Conservation (phyloP, 2,113 vertebrate species). For the Clarias batrachus region DNA sequence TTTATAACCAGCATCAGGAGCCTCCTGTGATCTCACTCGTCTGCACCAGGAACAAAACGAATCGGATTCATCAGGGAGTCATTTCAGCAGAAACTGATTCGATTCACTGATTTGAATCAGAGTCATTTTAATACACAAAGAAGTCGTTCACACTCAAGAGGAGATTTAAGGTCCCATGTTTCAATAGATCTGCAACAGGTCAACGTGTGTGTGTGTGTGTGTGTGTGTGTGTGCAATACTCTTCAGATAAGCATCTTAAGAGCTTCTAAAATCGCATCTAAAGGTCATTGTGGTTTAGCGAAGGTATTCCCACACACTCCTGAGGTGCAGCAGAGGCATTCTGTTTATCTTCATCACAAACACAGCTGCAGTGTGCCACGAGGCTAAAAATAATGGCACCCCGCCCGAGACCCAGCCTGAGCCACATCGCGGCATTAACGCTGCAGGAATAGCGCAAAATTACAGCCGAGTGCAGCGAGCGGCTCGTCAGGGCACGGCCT, state of each 20-base stretch:
- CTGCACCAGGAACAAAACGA: too few relatives aligned
- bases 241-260: too few relatives aligned
- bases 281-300: not conserved
- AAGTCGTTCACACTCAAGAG: not conserved
- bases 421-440: not conserved
- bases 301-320: not conserved
- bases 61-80: not conserved
- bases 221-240: too few relatives aligned
- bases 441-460: slow-evolving; percentile 21
- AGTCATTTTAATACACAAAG: not conserved
- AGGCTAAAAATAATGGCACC: slow-evolving; percentile 10
- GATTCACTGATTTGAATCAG: not conserved
- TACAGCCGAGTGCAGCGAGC: slow-evolving; percentile 3
- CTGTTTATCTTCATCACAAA: slow-evolving; percentile 18
- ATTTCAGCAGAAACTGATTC: not conserved
- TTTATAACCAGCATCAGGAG: not conserved
- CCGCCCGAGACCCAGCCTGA: not conserved
- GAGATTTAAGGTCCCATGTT: not conserved
- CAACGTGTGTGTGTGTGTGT: too few relatives aligned
- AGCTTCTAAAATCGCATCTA: not conserved
- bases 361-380: not conserved
- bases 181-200: too few relatives aligned
- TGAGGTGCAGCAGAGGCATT: not conserved
- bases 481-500: not conserved
- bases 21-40: too few relatives aligned